Percentiles rank a stretch among this genome's conserved stretches.
These are phyloP conservation scores for Distichodus sexfasciatus DNA, from an alignment of 2,797 vertebrate species.

Conservation along the genomic window DNA sequence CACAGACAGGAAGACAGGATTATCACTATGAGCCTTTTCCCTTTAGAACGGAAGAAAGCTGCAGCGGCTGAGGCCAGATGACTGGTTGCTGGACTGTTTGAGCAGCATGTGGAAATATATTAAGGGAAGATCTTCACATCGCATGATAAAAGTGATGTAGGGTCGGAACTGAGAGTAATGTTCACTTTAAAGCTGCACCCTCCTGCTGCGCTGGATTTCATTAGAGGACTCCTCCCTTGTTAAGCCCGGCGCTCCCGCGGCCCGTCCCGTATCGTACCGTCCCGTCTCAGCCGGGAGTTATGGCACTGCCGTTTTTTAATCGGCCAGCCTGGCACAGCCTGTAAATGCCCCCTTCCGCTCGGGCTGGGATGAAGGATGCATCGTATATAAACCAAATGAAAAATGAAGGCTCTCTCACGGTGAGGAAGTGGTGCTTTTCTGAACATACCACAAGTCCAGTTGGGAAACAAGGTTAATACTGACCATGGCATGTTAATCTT, in stretches of 20 bases:
- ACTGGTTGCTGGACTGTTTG: background rate
- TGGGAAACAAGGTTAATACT: too few relatives aligned
- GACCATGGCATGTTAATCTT: too few relatives aligned
- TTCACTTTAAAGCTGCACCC: conserved; percentile 1
- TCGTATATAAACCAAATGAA: conserved; percentile 30
- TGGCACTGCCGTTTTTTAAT: conserved; percentile 12
- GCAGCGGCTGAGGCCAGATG: background rate
- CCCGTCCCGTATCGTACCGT: background rate
- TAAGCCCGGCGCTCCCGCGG: background rate
- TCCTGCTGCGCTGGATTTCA: background rate
- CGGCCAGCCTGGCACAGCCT: background rate
- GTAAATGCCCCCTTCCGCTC: conserved; percentile 28
- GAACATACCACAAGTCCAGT: too few relatives aligned
- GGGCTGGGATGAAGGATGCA: conserved; percentile 41
- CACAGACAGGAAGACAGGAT: too few relatives aligned
- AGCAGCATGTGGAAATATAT: conserved; percentile 15
- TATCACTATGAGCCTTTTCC: too few relatives aligned
- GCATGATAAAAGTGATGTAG: conserved; percentile 23
- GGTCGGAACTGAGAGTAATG: background rate
- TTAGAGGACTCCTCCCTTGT: too few relatives aligned
- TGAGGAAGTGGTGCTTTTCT: conserved; percentile 15
- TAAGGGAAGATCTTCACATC: conserved; percentile 3
- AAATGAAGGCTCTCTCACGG: conserved; percentile 15
- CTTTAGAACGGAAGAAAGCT: background rate
- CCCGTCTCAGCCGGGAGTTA: background rate